These are phyloP conservation scores for Papilio protenor DNA, from an alignment of 2,888 invertebrate genomes.

Conservation along the genomic window DNA sequence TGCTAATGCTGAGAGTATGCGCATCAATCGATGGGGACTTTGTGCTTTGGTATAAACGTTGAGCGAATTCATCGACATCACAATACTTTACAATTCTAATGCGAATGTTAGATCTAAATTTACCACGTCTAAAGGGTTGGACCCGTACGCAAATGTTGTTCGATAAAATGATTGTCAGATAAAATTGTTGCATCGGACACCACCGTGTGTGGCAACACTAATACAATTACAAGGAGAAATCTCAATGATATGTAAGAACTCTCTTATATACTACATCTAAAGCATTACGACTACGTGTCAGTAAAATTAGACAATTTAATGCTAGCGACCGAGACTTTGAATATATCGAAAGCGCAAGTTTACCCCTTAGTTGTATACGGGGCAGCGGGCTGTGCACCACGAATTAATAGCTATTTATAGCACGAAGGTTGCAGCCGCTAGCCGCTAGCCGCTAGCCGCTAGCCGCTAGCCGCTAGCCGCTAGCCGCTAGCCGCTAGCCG, in stretches of 20 bases:
- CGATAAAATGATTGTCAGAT: constrained; percentile 68
- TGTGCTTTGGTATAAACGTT: constrained; percentile 84
- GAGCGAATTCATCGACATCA: constrained; percentile 81
- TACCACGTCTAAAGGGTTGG: constrained; percentile 82
- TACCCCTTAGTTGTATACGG: constrained; percentile 37
- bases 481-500: not conserved
- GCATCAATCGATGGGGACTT: constrained; percentile 82
- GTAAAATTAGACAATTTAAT: constrained; percentile 68
- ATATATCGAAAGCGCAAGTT: constrained; percentile 47
- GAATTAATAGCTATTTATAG: constrained; percentile 45
- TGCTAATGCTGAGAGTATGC: constrained; percentile 73
- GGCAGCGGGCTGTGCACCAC: constrained; percentile 53
- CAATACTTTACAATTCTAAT: constrained; percentile 79
- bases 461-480: not conserved
- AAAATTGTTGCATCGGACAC: constrained; percentile 72
- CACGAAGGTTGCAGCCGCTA: constrained; percentile 14
- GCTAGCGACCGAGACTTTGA: constrained; percentile 68
- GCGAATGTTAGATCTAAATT: constrained; percentile 80
- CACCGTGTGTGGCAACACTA: constrained; percentile 64
- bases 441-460: not conserved
- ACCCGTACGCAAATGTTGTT: constrained; percentile 81
- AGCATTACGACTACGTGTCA: constrained; percentile 76
- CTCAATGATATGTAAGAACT: constrained; percentile 84
- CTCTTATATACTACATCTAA: constrained; percentile 80
- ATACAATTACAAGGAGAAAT: constrained; percentile 81